phyloP scores from a whole-genome alignment of 2,113 vertebrate genomes.

The Chamaea fasciata region DNA sequence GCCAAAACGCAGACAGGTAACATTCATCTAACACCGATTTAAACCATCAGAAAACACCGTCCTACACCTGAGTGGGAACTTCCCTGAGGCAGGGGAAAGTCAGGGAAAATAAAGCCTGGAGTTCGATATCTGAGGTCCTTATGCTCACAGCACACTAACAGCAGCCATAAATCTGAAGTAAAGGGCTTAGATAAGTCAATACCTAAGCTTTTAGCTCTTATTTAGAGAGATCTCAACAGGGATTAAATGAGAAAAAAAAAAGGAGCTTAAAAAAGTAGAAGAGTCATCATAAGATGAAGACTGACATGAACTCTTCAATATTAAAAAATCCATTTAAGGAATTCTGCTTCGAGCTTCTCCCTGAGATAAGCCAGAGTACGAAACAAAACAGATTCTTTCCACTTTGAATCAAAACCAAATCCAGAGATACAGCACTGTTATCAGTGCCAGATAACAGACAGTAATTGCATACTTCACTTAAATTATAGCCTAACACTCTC shows the following conservation, averaged over 20 bases:
- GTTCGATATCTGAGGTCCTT: conserved; percentile 4
- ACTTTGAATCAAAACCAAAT: background rate
- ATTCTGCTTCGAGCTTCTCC: background rate
- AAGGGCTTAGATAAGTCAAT: conserved; percentile 41
- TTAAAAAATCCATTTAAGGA: conserved; percentile 36
- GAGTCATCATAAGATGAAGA: conserved; percentile 40
- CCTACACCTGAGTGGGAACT: background rate
- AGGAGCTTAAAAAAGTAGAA: conserved; percentile 42
- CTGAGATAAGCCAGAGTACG: background rate
- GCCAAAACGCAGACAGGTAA: background rate
- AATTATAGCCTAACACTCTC: background rate
- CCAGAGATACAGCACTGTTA: background rate
- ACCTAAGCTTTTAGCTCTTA: conserved; percentile 47
- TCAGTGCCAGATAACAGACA: background rate
- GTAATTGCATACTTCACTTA: background rate
- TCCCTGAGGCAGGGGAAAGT: background rate
- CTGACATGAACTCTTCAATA: conserved; percentile 20
- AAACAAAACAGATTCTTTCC: background rate
- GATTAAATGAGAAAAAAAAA: conserved; percentile 48
- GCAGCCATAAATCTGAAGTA: conserved; percentile 53
- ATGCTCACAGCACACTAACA: conserved; percentile 16
- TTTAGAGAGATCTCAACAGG: conserved; percentile 43
- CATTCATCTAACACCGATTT: background rate
- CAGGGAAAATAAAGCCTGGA: background rate
- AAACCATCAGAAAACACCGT: background rate